Evolutionary conservation across 2,113 vertebrate genomes (phyloP), one percentile per base, ranked within the genome.

Genomic region (Entomyzon cyanotis): DNA sequence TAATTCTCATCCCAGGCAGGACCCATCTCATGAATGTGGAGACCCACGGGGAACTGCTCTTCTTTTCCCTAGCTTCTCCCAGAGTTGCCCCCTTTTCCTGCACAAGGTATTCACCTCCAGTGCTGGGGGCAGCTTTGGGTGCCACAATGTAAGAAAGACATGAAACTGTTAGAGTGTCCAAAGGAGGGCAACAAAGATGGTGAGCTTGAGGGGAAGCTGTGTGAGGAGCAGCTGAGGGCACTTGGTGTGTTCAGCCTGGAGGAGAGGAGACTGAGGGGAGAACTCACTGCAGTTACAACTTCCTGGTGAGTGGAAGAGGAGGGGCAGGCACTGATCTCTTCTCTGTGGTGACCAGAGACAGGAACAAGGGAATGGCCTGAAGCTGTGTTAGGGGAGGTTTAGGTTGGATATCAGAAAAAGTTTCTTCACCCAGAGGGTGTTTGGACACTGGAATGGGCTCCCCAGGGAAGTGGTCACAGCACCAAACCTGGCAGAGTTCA

Each of bases 41-140:
- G 14, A 73, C 5, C 4, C 65, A 7, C 16, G n/a, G 0, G 3
- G 47, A 84, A 70, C 31, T n/a, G 7, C 4, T 12, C 6, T 10
- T 56, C 37, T 41, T 16, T 42, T 67, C 58, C 25, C 28, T 8
- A 24, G 5, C 60, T 78, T 53, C 23, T n/a, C 39, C 12, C 24
- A 63, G 53, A 68, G 15, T 24, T 78, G 42, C 5, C 11, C 17
- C 6, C 11, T 68, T 9, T 16, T 41, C 14, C 46, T 55, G 15
- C 24, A 8, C 1, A 9, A 35, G 58, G 3, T 5, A 10, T 58
- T 50, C n/a, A 50, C n/a, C n/a, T 37, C 1, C 4, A 69, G n/a
- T 21, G 1, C n/a, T 50, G 42, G 13, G 42, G 13, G 42, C 25
- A 15, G 6, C 20, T 67, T 67, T 25, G 33, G 23, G 31, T 1